Evolutionary conservation across 2,113 vertebrate species (phyloP).

Genomic region (Leptobrachium leishanense): DNA sequence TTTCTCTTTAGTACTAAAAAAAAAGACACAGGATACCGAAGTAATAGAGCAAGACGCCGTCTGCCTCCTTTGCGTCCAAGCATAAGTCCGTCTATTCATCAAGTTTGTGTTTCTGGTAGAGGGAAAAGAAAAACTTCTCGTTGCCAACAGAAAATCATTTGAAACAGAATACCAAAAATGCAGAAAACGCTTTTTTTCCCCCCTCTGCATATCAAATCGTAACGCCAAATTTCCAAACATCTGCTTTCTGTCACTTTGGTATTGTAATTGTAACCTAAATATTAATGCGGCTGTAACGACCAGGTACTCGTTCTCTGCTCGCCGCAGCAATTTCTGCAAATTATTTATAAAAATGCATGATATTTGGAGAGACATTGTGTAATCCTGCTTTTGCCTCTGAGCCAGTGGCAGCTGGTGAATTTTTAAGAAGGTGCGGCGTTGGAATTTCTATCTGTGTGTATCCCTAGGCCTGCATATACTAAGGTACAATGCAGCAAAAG

Average conservation of each 20-base stretch:
- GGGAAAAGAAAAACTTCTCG: slow-evolving; percentile 20
- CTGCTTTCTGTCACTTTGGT: slow-evolving; percentile 26
- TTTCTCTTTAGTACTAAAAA: neutral
- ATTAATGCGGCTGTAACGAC: neutral
- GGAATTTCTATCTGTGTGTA: no score
- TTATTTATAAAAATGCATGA: no score
- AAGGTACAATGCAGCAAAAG: no score
- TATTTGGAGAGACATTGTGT: no score
- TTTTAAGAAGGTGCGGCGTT: no score
- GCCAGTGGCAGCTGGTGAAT: no score
- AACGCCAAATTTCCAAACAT: slow-evolving; percentile 24
- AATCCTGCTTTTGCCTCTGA: no score
- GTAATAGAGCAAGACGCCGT: slow-evolving; percentile 6
- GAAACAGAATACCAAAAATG: slow-evolving; percentile 10
- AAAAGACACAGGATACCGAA: neutral
- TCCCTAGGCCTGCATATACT: no score
- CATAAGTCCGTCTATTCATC: slow-evolving; percentile 1
- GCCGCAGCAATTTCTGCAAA: neutral
- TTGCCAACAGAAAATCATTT: slow-evolving; percentile 34
- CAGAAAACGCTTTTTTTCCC: slow-evolving; percentile 5
- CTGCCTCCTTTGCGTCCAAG: slow-evolving; percentile 3
- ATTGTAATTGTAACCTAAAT: neutral
- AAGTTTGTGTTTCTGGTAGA: neutral
- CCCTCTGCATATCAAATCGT: slow-evolving; percentile 9
- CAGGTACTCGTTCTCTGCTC: neutral